These are phyloP conservation scores for Noctua janthe DNA, from an alignment of 2,888 invertebrate species.

Conservation along the genomic window DNA sequence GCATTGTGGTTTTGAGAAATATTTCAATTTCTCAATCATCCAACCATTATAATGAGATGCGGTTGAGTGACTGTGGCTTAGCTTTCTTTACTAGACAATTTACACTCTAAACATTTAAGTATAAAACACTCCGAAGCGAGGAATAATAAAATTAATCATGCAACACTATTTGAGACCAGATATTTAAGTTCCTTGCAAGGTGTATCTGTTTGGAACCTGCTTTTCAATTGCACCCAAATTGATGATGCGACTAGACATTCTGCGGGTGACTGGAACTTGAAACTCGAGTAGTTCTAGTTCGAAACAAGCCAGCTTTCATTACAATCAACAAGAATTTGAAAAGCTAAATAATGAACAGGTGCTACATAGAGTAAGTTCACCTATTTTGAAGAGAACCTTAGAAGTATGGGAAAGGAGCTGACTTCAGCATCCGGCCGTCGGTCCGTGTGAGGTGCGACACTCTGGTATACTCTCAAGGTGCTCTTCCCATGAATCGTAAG, in stretches of 20 bases:
- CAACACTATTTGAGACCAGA: slow-evolving; percentile 47
- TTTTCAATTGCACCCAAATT: slow-evolving; percentile 59
- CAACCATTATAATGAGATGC: slow-evolving; percentile 55
- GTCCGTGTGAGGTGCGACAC: neutral
- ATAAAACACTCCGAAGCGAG: slow-evolving; percentile 39
- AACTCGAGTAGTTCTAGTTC: slow-evolving; percentile 28
- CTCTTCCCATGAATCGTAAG: neutral
- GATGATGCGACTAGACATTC: slow-evolving; percentile 71
- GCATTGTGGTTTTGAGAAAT: slow-evolving; percentile 33
- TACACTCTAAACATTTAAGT: slow-evolving; percentile 44
- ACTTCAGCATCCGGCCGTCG: neutral
- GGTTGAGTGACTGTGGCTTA: slow-evolving; percentile 34
- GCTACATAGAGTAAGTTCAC: slow-evolving; percentile 23
- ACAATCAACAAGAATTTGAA: slow-evolving; percentile 36
- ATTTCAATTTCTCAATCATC: slow-evolving; percentile 29
- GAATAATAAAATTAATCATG: slow-evolving; percentile 36
- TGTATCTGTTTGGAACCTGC: slow-evolving; percentile 21
- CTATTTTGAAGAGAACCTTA: slow-evolving; percentile 34
- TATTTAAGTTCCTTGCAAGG: slow-evolving; percentile 20
- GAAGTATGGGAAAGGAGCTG: neutral
- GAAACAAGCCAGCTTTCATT: slow-evolving; percentile 40
- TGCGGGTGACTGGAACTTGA: slow-evolving; percentile 39
- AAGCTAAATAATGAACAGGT: slow-evolving; percentile 37
- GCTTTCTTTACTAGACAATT: slow-evolving; percentile 19
- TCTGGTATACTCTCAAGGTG: neutral